A percentile compares a stretch with the other conserved stretches of the same genome.
These are phyloP conservation scores for Eriosoma lanigerum DNA, from an alignment of 1,140 invertebrate species.

Conservation along the genomic window DNA sequence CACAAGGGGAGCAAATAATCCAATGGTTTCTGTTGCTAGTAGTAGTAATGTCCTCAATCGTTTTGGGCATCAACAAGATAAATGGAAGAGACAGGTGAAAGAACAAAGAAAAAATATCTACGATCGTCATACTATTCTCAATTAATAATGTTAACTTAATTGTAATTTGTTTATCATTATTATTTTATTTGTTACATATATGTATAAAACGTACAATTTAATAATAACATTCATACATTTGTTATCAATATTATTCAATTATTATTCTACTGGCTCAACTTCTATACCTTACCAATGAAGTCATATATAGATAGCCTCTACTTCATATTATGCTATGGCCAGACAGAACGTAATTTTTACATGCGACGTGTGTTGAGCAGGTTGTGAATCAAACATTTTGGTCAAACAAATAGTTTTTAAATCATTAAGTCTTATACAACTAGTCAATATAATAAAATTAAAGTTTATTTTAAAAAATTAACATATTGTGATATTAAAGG, in stretches of 20 bases:
- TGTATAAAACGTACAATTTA: background rate
- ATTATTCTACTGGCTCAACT: background rate
- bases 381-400: no score
- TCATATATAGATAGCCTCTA: no score
- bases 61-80: constrained; percentile 93
- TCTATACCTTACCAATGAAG: no score
- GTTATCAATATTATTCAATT: background rate
- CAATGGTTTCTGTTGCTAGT: constrained; percentile 59
- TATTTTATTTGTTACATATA: background rate
- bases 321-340: no score
- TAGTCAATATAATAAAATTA: no score
- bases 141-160: constrained; percentile 64
- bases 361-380: no score
- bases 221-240: background rate
- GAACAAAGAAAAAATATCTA: constrained; percentile 97
- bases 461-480: no score
- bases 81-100: constrained; percentile 95
- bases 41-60: constrained; percentile 85
- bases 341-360: no score
- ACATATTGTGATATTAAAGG: no score
- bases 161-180: background rate
- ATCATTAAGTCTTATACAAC: no score
- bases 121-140: constrained; percentile 95
- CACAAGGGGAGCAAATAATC: constrained; percentile 56
- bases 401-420: no score